Conservation (phyloP, 2,797 vertebrate genomes). For the Orientallactaga sibirica region DNA sequence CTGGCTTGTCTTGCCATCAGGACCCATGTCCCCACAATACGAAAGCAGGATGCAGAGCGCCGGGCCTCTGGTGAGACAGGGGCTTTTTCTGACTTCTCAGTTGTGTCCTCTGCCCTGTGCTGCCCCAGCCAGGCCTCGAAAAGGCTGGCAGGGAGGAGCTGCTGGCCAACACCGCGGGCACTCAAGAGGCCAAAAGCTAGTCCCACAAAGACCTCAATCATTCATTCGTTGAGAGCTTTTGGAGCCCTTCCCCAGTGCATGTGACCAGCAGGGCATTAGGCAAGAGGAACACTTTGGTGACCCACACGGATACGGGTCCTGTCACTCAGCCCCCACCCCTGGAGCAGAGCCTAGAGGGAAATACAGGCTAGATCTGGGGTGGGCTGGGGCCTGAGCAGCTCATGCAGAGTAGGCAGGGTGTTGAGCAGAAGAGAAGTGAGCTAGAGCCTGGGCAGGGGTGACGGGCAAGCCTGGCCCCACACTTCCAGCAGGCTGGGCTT, state of each 20-base stretch:
- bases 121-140: not conserved
- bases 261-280: not conserved
- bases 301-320: rapidly evolving
- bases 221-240: not conserved
- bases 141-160: not conserved
- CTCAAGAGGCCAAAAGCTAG: not conserved
- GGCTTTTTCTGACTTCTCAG: not conserved
- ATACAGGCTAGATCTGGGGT: not conserved
- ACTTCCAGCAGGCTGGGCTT: not conserved
- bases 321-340: not conserved
- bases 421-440: not conserved
- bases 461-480: not conserved
- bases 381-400: not conserved
- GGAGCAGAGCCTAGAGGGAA: not conserved
- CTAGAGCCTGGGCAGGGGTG: not conserved
- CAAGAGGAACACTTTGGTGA: not conserved
- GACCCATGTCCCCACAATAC: slow-evolving; percentile 46
- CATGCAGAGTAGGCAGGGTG: not conserved
- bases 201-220: not conserved
- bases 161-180: not conserved
- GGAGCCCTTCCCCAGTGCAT: not conserved
- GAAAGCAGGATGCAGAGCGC: not conserved
- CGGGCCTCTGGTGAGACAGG: not conserved
- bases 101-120: not conserved
- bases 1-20: slow-evolving; percentile 37